phyloP scores from a whole-genome alignment of 1,140 invertebrate species.

The Drosophila parabipectinata region DNA sequence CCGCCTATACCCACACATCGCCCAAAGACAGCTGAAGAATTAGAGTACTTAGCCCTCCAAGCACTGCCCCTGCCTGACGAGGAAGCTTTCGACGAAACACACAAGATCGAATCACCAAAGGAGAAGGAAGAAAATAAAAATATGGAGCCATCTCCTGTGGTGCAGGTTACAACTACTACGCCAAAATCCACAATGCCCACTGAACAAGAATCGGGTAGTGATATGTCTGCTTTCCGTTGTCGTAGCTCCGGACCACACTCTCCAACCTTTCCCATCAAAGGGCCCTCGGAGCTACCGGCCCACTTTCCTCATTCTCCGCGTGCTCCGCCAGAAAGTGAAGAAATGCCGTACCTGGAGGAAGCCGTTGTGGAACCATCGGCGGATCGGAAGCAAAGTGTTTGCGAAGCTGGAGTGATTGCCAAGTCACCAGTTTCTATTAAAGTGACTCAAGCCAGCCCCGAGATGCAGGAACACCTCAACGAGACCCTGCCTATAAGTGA shows the following conservation, averaged over 20 bases:
- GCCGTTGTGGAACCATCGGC: conserved; percentile 34
- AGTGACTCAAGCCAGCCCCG: conserved; percentile 48
- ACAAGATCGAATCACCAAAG: neutral
- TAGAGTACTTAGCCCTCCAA: conserved; percentile 14
- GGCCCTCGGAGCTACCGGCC: conserved; percentile 15
- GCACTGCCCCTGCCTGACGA: conserved; percentile 18
- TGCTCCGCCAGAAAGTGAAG: conserved; percentile 39
- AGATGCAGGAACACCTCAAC: conserved; percentile 21
- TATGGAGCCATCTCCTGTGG: neutral
- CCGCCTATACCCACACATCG: conserved; percentile 71
- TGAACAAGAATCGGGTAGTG: conserved; percentile 16
- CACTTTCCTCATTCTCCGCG: conserved; percentile 71
- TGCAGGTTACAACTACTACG: neutral
- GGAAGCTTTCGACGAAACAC: neutral
- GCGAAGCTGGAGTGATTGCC: conserved; percentile 40
- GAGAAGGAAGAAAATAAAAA: neutral
- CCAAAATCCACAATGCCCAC: conserved; percentile 5
- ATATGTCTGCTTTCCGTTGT: neutral
- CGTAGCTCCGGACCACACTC: conserved; percentile 38
- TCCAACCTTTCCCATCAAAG: conserved; percentile 66
- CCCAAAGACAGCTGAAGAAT: conserved; percentile 44
- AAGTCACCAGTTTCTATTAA: conserved; percentile 43
- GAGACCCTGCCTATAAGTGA: conserved; percentile 28
- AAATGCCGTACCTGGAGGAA: conserved; percentile 57
- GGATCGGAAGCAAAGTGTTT: conserved; percentile 22